Base-by-base conservation (phyloP, 2,888 invertebrate species). In the Spicauda simplicius region DNA sequence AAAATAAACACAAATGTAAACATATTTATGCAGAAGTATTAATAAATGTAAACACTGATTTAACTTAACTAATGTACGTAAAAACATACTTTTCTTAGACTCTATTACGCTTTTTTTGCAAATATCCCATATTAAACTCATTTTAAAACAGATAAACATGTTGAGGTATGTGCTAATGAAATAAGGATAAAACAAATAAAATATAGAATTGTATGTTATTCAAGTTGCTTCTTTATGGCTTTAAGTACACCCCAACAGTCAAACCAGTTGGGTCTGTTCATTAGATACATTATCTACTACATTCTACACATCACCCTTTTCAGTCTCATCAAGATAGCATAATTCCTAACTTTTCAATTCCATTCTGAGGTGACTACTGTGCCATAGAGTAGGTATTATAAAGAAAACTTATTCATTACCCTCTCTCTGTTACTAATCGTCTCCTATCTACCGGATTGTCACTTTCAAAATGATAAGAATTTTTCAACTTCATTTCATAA, bases 281-380 rank as follows among this genome's bases (percentile, higher is more conserved):
- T 5, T 30, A 30, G 25, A 30, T 30, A 33, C 33, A 33, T 8
- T 8, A 33, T 8, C 33, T 45, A n/a, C n/a, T 6, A 45, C 14
- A 45, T 45, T 45, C 48, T 48, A 16, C 48, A 48, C 48, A 48
- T 16, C 48, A 16, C 48, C 48, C 54, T 54, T 16, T 56, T 37
- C 16, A 56, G 56, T 33, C 33, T 52, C 52, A 19, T 48, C 33
- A 25, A 12, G 45, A 14, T 14, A 11, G 45, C 3, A 48, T n/a
- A 10, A 50, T 7, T 48, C 48, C 50, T 50, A 50, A 50, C 50
- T 50, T 48, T 16, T 50, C 50, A 50, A 50, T 50, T 50, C 50
- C 50, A 50, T 50, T 50, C 16, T 18, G 50, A 50, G 50, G 18
- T 10, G 50, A 50, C 5, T 16, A 4, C 7, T 48, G 0, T 18